Conservation (phyloP, 2,113 vertebrate species). For the Machaerirhynchus nigripectus region DNA sequence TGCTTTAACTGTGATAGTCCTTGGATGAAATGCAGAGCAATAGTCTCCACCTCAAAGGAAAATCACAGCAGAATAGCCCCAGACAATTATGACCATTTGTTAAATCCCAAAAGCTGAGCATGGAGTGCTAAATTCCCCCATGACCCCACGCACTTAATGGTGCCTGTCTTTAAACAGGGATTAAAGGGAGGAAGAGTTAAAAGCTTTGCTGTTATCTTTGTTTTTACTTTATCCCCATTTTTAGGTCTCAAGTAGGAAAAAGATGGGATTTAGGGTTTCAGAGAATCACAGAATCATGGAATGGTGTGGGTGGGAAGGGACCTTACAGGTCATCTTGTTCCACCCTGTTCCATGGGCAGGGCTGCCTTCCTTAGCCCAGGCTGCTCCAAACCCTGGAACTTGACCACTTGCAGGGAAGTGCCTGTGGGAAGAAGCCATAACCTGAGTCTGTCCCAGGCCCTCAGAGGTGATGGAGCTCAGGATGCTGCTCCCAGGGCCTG, state of each 20-base stretch:
- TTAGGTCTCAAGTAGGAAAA: not conserved
- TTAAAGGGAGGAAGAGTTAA: not conserved
- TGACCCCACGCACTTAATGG: not conserved
- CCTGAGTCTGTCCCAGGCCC: not conserved
- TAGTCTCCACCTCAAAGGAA: not conserved
- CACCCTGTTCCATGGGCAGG: not conserved
- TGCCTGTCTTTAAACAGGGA: not conserved
- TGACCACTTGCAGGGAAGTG: not conserved
- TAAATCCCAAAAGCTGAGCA: not conserved
- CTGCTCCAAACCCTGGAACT: not conserved
- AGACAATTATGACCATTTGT: not conserved
- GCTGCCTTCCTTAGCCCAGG: not conserved
- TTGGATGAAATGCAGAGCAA: not conserved
- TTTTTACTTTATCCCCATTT: not conserved
- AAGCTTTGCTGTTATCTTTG: not conserved
- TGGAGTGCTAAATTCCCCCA: not conserved
- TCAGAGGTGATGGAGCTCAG: not conserved
- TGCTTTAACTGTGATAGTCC: not conserved
- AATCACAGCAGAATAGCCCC: not conserved
- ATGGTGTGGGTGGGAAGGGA: not conserved
- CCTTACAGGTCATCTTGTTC: not conserved
- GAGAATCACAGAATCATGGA: not conserved
- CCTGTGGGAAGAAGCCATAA: not conserved
- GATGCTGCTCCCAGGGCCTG: not conserved
- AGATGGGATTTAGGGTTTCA: not conserved